A percentile compares a stretch with the other conserved stretches of the same genome.
Evolutionary conservation across 2,797 vertebrate genomes (phyloP).

Genomic region (Anabas testudineus): DNA sequence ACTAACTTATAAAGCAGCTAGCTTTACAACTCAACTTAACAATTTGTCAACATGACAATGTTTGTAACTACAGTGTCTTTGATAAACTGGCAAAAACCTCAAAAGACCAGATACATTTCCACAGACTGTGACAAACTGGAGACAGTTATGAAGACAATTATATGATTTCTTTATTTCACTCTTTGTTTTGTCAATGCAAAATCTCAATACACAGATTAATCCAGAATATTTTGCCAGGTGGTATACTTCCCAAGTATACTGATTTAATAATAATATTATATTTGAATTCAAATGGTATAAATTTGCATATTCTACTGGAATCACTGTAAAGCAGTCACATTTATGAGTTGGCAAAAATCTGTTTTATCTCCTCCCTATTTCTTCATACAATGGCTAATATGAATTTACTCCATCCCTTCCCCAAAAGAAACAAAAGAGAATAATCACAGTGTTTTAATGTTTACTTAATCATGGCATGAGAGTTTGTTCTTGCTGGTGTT

Average conservation of each 20-base stretch:
- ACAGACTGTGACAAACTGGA: not conserved
- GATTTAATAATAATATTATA: no score
- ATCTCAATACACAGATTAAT: no score
- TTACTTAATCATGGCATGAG: slow-evolving; percentile 2
- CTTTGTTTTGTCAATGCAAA: no score
- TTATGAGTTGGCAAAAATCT: not conserved
- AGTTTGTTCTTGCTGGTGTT: slow-evolving; percentile 21
- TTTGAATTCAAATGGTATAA: not conserved
- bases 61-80: not conserved
- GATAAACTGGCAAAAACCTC: no score
- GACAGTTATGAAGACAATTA: no score
- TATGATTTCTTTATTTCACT: no score
- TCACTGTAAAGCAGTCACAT: no score
- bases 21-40: not conserved
- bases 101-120: not conserved
- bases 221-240: no score
- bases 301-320: no score
- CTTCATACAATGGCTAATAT: not conserved
- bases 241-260: no score
- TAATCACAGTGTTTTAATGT: slow-evolving; percentile 13
- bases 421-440: slow-evolving; percentile 1
- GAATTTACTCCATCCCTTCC: not conserved
- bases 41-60: not conserved
- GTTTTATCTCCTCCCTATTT: not conserved
- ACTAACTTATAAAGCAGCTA: not conserved